Base-by-base conservation (phyloP, 1,140 invertebrate species). In the Rhagoletis zephyria region DNA sequence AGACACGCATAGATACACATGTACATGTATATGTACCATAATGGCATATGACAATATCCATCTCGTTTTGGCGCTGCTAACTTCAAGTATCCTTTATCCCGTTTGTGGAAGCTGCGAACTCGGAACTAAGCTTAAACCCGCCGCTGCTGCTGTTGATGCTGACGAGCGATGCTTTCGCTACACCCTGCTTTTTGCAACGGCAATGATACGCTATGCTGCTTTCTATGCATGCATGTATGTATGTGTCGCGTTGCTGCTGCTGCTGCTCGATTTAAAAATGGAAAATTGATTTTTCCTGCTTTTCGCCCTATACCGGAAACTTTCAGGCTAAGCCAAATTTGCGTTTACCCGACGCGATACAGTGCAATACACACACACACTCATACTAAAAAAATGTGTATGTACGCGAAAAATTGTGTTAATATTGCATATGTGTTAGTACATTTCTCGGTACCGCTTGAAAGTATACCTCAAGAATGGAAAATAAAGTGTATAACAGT, bases 281-380 rank as follows among this genome's bases (percentile, higher is more conserved):
- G 91, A 92, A 92, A 92, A 92, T 92, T 92, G 91, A 92, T 92
- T 92, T 92, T 92, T 92, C 91, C 91, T 91, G 90, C 91, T 89
- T 88, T 88, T 88, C 88, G 86, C 89, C 87, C 74, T 89, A 89
- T 90, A 90, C 91, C 91, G 91, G 91, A 91, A 88, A 90, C 88
- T 88, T 88, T 88, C 70, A 81, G 64, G 59, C 67, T 85, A 67
- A 85, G 77, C 65, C 87, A 81, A 85, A 64, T 56, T 87, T 63
- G 30, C 30, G 48, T 87, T 87, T 70, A 42, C 51, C 63, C 85
- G 65, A 87, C 45, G 85, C 48, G 85, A 1, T 48, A 19, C 6
- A 2, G 7, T 51, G 19, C 4, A 51, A 45, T 61, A 87, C 14
- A 16, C 51, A 85, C 19, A 60, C 40, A n/a, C 51, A 60, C 42